Conservation (phyloP, 2,797 vertebrate species). For the Catharus ustulatus region DNA sequence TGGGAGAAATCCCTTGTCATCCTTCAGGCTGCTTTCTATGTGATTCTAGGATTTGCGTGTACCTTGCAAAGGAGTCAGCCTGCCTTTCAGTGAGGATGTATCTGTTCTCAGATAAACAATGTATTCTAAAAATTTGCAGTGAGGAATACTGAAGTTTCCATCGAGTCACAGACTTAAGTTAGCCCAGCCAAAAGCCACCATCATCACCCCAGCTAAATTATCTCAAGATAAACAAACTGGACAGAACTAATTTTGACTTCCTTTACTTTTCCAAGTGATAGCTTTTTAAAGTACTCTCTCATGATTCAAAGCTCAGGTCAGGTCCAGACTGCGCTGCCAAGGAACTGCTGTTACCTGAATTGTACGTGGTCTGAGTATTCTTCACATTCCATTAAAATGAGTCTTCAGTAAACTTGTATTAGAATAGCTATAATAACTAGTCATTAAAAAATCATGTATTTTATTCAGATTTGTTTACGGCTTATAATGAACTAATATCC, state of each 20-base stretch:
- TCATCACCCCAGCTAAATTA: background rate
- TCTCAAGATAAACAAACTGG: background rate
- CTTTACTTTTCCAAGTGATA: background rate
- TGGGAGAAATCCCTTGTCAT: background rate
- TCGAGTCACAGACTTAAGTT: background rate
- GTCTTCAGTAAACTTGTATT: background rate
- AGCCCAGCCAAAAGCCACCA: background rate
- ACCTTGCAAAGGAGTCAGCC: background rate
- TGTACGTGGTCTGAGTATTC: background rate
- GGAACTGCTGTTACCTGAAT: background rate
- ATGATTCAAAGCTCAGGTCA: background rate
- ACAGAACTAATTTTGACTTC: background rate
- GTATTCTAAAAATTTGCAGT: background rate
- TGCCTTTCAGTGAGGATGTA: background rate
- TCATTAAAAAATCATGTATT: slow-evolving; percentile 6
- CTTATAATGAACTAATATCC: slow-evolving; percentile 7
- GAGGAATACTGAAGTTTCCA: background rate
- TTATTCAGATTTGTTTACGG: background rate
- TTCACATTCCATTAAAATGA: background rate
- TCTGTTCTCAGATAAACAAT: background rate
- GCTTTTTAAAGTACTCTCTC: background rate
- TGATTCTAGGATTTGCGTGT: background rate
- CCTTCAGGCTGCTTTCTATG: background rate
- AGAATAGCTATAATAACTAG: background rate
- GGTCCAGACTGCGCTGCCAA: background rate